These are phyloP conservation scores for Drosophila quadrilineata DNA, from an alignment of 1,140 invertebrate genomes.

Conservation along the genomic window DNA sequence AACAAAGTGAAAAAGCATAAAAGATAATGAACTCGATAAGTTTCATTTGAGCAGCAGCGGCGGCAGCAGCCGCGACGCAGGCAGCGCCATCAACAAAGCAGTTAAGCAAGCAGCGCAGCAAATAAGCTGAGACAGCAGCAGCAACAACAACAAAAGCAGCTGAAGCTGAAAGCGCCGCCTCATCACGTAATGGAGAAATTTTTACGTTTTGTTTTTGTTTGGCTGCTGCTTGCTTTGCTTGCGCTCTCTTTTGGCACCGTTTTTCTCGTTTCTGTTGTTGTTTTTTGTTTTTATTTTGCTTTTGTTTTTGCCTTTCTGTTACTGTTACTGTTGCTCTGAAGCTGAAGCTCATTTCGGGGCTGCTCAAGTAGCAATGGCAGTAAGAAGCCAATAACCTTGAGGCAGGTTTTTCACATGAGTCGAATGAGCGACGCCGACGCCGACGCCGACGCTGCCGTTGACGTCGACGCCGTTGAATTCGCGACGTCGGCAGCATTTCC, in stretches of 20 bases:
- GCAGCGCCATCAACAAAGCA: slow-evolving; percentile 2
- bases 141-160: slow-evolving; percentile 16
- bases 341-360: no score
- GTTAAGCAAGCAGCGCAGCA: no score
- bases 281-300: no score
- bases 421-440: no score
- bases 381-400: slow-evolving; percentile 73
- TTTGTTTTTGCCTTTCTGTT: no score
- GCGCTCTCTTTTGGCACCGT: slow-evolving; percentile 52
- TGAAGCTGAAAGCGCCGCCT: slow-evolving; percentile 14
- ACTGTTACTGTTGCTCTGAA: no score
- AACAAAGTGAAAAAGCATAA: slow-evolving; percentile 19
- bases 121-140: slow-evolving; percentile 26
- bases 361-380: no score
- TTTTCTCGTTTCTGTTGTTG: slow-evolving; percentile 13
- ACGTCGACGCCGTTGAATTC: no score
- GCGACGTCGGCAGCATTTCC: no score
- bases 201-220: slow-evolving; percentile 47
- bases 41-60: slow-evolving; percentile 36
- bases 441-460: slow-evolving; percentile 13
- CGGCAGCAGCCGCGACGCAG: slow-evolving; percentile 1
- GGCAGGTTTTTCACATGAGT: slow-evolving; percentile 73
- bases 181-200: slow-evolving; percentile 69
- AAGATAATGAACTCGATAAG: slow-evolving; percentile 69
- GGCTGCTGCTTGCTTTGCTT: not conserved